Evolutionary conservation across 2,113 vertebrate genomes (phyloP), one percentile per base, ranked within the genome.

Genomic region (Myotis davidii): DNA sequence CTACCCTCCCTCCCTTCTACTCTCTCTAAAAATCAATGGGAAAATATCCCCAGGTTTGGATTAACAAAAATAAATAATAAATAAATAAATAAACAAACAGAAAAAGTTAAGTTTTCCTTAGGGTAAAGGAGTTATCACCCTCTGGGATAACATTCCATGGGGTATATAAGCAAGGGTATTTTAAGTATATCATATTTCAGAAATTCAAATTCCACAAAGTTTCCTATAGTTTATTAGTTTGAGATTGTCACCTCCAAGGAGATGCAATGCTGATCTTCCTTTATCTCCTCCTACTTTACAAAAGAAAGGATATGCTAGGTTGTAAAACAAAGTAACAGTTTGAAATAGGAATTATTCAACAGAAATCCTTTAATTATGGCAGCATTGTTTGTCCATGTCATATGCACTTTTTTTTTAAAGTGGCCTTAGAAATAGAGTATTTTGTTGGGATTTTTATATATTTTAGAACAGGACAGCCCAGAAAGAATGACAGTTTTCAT

Each of bases 401-500:
- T 13, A 9, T 29, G 59, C 0, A 45, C 86, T 74, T 50, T 86
- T 18, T 88, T 88, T 34, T 54, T 48, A 74, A 76, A 72, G 4
- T 25, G 25, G 25, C 14, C 42, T 76, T 48, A 87, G n/a, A 78
- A 84, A 39, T 6, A 69, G 23, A 2, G 1, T 42, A 9, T 73
- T 94, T 85, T 65, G 25, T 54, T 59, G 23, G 11, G 3, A 48
- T 84, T 89, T 72, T 69, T 73, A 83, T 83, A 48, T 45, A 77
- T 79, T 82, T 85, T 34, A 83, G n/a, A 88, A n/a, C 64, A 61
- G 34, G 48, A 27, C 7, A 64, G n/a, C 18, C 23, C 64, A 83
- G n/a, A 86, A 92, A 86, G 39, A 65, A 65, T 91, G 88, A 42
- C 61, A 70, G 25, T 88, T 95, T 92, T 92, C 54, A 88, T 76